Percentiles rank a stretch among this genome's conserved stretches.
Evolutionary conservation across 2,888 invertebrate species (phyloP).

Genomic region (Zele albiditarsus): DNA sequence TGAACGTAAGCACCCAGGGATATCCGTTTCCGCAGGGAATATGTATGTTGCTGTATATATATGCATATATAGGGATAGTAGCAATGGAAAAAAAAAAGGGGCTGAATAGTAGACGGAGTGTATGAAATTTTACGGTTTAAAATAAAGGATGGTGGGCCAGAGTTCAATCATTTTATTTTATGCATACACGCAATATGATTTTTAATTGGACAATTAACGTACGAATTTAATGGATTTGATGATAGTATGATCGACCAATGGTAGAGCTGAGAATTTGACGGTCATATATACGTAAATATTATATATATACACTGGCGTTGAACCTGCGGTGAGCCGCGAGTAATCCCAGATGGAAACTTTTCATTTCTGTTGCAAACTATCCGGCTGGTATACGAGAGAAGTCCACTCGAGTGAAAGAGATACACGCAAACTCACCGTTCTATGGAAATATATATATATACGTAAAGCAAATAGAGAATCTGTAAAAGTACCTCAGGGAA

Average conservation of each 20-base stretch:
- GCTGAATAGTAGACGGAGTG: not conserved
- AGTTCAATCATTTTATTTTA: not conserved
- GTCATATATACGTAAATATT: not conserved
- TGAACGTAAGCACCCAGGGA: constrained; percentile 41
- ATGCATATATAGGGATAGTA: not conserved
- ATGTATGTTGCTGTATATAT: not conserved
- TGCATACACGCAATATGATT: not conserved
- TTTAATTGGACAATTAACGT: not conserved
- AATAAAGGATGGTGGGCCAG: no score
- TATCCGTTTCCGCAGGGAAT: constrained; percentile 41
- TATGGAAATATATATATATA: not conserved
- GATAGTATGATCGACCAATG: constrained; percentile 15
- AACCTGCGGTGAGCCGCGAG: constrained; percentile 45
- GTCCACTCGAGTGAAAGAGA: constrained; percentile 64
- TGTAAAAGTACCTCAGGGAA: constrained; percentile 16
- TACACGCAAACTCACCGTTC: constrained; percentile 52
- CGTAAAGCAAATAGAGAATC: constrained; percentile 14
- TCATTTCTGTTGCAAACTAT: constrained; percentile 60
- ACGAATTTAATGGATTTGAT: not conserved
- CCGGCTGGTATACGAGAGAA: constrained; percentile 51
- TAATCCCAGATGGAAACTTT: constrained; percentile 66
- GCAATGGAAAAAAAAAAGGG: constrained; percentile 1
- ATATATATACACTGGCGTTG: not conserved
- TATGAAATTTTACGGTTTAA: not conserved
- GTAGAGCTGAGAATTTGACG: not conserved